These are phyloP conservation scores for Xestoiulus laeticollis DNA, from an alignment of 2,888 invertebrate species.

Conservation along the genomic window DNA sequence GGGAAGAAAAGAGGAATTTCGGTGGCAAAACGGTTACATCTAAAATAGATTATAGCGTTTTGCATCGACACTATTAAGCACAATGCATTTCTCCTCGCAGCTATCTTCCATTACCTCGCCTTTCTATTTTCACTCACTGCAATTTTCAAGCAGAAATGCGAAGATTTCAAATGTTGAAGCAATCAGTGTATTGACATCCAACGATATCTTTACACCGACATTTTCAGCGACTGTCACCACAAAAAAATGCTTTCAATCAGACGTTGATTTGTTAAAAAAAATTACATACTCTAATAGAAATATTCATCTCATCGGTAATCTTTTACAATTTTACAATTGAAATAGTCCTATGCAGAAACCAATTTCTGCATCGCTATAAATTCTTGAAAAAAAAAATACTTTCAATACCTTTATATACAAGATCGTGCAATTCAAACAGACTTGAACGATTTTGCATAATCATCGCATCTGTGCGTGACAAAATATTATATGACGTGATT, in stretches of 20 bases:
- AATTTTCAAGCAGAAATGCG: not conserved
- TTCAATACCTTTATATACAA: not conserved
- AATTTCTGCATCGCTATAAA: not conserved
- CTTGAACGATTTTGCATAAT: slow-evolving; percentile 1
- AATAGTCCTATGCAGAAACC: not conserved
- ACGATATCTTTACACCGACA: not conserved
- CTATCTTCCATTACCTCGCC: not conserved
- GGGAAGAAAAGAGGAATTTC: not conserved
- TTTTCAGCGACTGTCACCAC: not conserved
- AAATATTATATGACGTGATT: slow-evolving; percentile 33
- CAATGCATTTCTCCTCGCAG: slow-evolving; percentile 28
- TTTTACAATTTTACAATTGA: slow-evolving; percentile 33
- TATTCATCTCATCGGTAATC: slow-evolving; percentile 8
- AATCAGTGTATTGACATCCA: slow-evolving; percentile 8
- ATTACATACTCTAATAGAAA: slow-evolving; percentile 21
- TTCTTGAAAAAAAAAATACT: not conserved
- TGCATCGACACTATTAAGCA: slow-evolving; percentile 10
- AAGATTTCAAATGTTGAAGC: not conserved
- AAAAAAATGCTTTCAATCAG: slow-evolving; percentile 26
- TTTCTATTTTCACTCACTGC: not conserved
- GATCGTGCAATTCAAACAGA: not conserved
- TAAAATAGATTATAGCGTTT: slow-evolving; percentile 22
- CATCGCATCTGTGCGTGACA: slow-evolving; percentile 31
- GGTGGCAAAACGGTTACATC: slow-evolving; percentile 1
- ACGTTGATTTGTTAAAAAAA: slow-evolving; percentile 21